phyloP scores from a whole-genome alignment of 2,888 invertebrate species.

The Megalurothrips usitatus region DNA sequence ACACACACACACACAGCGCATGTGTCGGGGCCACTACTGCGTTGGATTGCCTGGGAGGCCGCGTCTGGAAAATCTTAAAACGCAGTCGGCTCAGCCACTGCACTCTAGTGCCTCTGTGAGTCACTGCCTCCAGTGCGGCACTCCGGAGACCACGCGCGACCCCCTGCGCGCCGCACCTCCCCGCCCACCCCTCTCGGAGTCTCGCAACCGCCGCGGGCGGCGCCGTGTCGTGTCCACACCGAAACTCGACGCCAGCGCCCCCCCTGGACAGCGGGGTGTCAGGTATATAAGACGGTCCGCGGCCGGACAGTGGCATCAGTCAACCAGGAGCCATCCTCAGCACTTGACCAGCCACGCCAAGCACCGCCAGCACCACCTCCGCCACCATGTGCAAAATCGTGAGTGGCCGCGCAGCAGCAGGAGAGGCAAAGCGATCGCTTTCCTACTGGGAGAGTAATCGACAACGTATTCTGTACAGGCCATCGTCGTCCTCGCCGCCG shows the following conservation, averaged over 20 bases:
- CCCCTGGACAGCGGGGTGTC: neutral
- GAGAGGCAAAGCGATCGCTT: no score
- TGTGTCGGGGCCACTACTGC: no score
- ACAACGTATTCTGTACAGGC: neutral
- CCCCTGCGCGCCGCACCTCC: neutral
- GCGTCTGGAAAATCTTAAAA: no score
- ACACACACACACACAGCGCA: no score
- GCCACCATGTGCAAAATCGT: slow-evolving; percentile 9
- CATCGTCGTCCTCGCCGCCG: slow-evolving; percentile 15
- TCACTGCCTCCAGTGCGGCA: no score
- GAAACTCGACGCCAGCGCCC: neutral
- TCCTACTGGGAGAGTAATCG: neutral
- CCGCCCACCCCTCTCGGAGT: neutral
- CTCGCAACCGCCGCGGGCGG: neutral
- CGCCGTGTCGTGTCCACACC: neutral
- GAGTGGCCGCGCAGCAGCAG: neutral
- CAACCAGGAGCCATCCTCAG: neutral
- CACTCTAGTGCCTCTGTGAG: neutral
- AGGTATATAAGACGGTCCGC: neutral
- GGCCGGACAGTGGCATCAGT: neutral
- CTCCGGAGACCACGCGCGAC: neutral
- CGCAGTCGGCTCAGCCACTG: no score
- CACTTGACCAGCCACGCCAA: neutral
- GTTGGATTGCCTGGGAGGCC: no score
- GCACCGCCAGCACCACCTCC: neutral